Evolutionary conservation across 2,797 vertebrate species (phyloP).

Genomic region (Parotocinclus haroldoi): DNA sequence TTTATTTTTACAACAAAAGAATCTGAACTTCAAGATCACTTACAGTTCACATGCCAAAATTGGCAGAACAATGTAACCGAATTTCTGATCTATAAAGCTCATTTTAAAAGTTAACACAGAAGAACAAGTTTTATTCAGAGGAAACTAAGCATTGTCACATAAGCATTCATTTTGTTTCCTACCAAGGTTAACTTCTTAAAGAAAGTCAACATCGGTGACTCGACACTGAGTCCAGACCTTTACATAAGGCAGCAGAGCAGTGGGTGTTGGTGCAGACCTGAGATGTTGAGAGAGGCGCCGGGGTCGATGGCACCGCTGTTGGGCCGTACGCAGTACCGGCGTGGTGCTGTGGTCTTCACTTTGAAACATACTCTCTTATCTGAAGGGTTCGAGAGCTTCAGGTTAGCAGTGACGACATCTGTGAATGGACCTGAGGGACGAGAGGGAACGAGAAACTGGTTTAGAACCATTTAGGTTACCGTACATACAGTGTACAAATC

Average conservation of each 20-base stretch:
- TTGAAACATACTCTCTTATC: slow-evolving; percentile 97
- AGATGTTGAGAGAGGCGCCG: slow-evolving; percentile 84
- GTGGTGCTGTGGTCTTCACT: slow-evolving; percentile 97
- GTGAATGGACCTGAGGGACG: slow-evolving; percentile 89
- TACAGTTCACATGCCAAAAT: too few relatives aligned
- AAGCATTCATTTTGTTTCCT: too few relatives aligned
- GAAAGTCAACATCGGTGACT: too few relatives aligned
- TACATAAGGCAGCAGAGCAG: not conserved
- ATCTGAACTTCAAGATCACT: too few relatives aligned
- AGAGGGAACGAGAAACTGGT: not conserved
- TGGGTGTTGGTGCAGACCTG: slow-evolving; percentile 70
- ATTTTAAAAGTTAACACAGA: too few relatives aligned
- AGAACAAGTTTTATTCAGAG: too few relatives aligned
- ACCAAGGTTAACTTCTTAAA: too few relatives aligned
- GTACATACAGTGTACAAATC: too few relatives aligned
- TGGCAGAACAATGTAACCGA: too few relatives aligned
- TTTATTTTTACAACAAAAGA: too few relatives aligned
- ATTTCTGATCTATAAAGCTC: too few relatives aligned
- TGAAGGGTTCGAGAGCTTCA: slow-evolving; percentile 95
- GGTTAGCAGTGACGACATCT: slow-evolving; percentile 97
- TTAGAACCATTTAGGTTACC: not conserved
- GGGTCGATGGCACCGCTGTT: slow-evolving; percentile 95
- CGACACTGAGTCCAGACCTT: not conserved
- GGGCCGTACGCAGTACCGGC: slow-evolving; percentile 95
- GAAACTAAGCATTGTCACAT: too few relatives aligned